Conservation (phyloP, 23 tunicate genomes). For the Ascidia mentula region DNA sequence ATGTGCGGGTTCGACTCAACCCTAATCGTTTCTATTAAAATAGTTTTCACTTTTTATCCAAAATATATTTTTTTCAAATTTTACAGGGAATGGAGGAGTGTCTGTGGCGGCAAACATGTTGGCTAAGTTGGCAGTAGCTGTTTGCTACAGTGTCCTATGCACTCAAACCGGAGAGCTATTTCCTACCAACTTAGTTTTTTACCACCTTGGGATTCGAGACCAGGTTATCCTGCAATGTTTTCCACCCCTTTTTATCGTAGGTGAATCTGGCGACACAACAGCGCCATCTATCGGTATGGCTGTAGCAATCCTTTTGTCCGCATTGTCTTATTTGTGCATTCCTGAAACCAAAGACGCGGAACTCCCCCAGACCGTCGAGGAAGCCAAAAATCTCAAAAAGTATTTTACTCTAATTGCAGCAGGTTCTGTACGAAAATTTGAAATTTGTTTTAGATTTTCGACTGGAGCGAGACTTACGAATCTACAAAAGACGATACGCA, state of each 20-base stretch:
- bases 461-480: too few relatives aligned
- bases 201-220: too few relatives aligned
- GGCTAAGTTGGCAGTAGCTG: neutral
- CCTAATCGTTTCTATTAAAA: too few relatives aligned
- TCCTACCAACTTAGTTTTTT: slow-evolving; percentile 5
- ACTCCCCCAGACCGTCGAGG: neutral
- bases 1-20: neutral
- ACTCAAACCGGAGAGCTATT: slow-evolving; percentile 1
- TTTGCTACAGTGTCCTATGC: neutral
- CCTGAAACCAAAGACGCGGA: neutral
- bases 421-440: too few relatives aligned
- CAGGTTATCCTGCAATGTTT: too few relatives aligned
- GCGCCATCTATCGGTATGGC: slow-evolving; percentile 2
- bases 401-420: neutral
- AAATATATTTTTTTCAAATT: too few relatives aligned
- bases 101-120: slow-evolving; percentile 4
- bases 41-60: neutral
- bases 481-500: too few relatives aligned
- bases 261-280: neutral
- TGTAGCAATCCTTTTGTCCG: neutral
- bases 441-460: too few relatives aligned
- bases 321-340: neutral
- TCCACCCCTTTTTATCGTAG: too few relatives aligned
- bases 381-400: neutral
- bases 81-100: slow-evolving; percentile 6